phyloP scores from a whole-genome alignment of 2,113 vertebrate genomes.

The Daboia siamensis region DNA sequence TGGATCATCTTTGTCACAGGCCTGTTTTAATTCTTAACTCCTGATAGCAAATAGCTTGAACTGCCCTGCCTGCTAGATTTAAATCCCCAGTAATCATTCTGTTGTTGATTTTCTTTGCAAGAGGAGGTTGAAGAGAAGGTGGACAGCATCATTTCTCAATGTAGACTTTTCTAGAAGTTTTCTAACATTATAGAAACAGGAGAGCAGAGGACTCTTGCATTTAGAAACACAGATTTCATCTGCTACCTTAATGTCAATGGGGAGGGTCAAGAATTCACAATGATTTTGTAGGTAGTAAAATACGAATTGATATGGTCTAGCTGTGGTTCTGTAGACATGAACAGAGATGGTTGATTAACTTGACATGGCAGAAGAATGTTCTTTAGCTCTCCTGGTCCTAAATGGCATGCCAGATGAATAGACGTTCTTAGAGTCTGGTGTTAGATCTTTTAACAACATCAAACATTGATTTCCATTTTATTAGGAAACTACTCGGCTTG shows the following conservation, averaged over 20 bases:
- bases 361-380: neutral
- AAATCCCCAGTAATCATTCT: neutral
- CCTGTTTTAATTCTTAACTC: neutral
- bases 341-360: neutral
- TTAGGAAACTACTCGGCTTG: neutral
- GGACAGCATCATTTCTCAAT: neutral
- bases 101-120: neutral
- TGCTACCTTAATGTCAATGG: neutral
- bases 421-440: neutral
- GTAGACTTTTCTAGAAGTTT: neutral
- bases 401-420: neutral
- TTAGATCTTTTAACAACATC: neutral
- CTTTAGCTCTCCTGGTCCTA: neutral
- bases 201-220: neutral
- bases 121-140: neutral
- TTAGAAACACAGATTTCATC: neutral
- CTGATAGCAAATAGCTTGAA: neutral
- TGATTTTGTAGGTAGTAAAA: neutral
- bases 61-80: neutral
- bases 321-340: neutral
- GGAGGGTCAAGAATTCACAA: neutral
- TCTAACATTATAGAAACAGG: neutral
- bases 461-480: neutral
- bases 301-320: neutral
- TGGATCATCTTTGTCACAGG: neutral